Evolutionary conservation across 1,140 invertebrate species (phyloP), one percentile per base, ranked within the genome.

Genomic region (Colletes gigas): DNA sequence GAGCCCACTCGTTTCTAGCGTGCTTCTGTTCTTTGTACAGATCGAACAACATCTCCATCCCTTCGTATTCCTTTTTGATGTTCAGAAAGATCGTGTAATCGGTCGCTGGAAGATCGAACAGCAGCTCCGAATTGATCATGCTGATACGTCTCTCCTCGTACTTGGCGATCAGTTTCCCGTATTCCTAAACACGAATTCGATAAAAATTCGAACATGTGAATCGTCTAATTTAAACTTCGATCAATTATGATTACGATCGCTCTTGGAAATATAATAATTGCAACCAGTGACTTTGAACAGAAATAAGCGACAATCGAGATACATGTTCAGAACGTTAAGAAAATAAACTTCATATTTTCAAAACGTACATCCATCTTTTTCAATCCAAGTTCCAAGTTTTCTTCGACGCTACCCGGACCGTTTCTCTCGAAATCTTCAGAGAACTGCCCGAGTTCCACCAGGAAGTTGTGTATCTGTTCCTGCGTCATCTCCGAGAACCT

Each of bases 81-180:
- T 95, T 94, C 7, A 95, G 90, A 88, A 97, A 97, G 63, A 95
- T 94, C 0, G 96, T 95, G 89, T 98, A 98, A 91, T 98, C 96
- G 0, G 96, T 95, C 44, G 97, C 94, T 10, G 96, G 95, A 81
- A 98, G 95, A 86, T 98, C 97, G 92, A 99, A 98, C 2, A 98
- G 93, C 83, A 96, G 95, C 92, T 98, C 97, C 0, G 97, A 97
- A 69, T 96, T 96, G 73, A 96, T 94, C 41, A 98, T 93, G 55
- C 96, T 95, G 41, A 94, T 90, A 66, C 96, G 95, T n/a, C 95
- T 95, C 0, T 90, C 87, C 85, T 98, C 96, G 17, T 97, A 81
- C 62, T 96, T 93, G 10, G 94, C 93, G 68, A 98, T 96, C 81
- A 95, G 92, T 85, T 95, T 94, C 7, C 92, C 92, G 89, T 96